phyloP scores from a whole-genome alignment of 2,797 vertebrate species.

The Alcedo quadribrachys region DNA sequence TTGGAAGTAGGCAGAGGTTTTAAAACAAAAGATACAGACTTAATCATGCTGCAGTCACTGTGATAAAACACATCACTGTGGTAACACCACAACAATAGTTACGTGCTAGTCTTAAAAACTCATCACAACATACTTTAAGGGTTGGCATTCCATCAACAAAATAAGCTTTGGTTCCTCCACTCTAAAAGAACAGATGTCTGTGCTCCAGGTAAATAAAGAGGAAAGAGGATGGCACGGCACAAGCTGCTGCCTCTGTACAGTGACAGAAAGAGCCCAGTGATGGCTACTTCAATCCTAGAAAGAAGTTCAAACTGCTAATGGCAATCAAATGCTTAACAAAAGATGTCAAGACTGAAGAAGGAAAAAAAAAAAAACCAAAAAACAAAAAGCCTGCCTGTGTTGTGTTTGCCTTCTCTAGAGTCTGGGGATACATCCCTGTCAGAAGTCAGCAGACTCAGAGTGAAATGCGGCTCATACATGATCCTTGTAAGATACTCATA shows the following conservation, averaged over 20 bases:
- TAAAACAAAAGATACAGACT: not conserved
- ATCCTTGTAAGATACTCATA: not conserved
- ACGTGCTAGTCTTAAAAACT: not conserved
- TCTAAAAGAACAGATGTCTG: not conserved
- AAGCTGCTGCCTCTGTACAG: not conserved
- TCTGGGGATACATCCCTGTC: not conserved
- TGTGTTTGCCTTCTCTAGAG: not conserved
- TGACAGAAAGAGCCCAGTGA: not conserved
- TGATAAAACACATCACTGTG: not conserved
- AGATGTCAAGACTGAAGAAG: not conserved
- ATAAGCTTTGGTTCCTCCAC: not conserved
- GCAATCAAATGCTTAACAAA: not conserved
- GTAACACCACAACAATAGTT: not conserved
- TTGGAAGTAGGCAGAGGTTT: not conserved
- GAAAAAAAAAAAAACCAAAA: too few relatives aligned
- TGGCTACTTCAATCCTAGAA: not conserved
- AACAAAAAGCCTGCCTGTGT: not conserved
- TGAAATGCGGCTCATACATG: not conserved
- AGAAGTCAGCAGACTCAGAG: accelerated
- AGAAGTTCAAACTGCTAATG: not conserved
- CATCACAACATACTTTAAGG: not conserved
- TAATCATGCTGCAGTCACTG: not conserved
- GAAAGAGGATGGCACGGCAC: not conserved
- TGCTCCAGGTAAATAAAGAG: not conserved
- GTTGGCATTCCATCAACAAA: not conserved